Conservation (phyloP, 2,888 invertebrate genomes). For the Drepanosiphum platanoidis region DNA sequence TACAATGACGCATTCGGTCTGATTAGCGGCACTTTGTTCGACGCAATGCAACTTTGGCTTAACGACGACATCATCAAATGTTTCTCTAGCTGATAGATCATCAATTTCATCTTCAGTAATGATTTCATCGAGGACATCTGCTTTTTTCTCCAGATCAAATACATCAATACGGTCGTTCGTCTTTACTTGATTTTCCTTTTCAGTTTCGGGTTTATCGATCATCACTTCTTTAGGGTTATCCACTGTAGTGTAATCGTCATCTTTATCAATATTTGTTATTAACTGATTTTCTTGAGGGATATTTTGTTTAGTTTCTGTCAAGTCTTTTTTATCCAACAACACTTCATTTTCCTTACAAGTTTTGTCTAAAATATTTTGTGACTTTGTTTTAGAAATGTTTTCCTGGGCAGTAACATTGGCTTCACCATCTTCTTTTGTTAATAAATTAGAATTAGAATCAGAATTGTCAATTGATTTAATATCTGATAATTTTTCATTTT, state of each 20-base stretch:
- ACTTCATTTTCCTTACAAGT: neutral
- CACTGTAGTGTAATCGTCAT: neutral
- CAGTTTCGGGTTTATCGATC: neutral
- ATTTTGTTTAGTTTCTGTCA: neutral
- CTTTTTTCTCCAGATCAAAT: neutral
- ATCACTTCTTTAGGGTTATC: neutral
- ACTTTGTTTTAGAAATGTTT: neutral
- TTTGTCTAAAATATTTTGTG: neutral
- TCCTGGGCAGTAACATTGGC: neutral
- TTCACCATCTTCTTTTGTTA: neutral
- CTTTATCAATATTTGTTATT: neutral
- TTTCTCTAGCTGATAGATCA: neutral
- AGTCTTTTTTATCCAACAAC: neutral
- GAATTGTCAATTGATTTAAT: neutral
- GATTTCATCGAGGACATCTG: neutral
- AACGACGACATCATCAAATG: neutral
- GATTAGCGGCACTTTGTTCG: neutral
- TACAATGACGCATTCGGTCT: slow-evolving; percentile 9
- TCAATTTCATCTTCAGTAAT: neutral
- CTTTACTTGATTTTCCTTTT: neutral
- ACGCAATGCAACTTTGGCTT: neutral
- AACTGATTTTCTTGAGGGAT: neutral
- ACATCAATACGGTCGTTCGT: neutral
- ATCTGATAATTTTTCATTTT: neutral
- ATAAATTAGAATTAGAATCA: neutral